phyloP scores from a whole-genome alignment of 2,888 invertebrate species.

The Polyommatus icarus region DNA sequence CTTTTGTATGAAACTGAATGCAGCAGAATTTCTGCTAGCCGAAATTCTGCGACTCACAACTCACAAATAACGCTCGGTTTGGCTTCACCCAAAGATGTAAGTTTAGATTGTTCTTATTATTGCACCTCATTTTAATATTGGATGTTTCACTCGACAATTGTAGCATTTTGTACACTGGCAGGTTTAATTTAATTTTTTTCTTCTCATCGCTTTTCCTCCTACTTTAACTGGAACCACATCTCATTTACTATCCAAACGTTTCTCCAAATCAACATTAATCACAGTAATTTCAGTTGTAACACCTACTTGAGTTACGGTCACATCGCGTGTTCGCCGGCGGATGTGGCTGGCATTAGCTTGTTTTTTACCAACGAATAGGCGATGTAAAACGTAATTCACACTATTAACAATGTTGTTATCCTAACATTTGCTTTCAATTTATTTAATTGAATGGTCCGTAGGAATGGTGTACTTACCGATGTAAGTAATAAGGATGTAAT shows the following conservation, averaged over 20 bases:
- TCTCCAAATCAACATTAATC: slow-evolving; percentile 9
- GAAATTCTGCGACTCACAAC: too few species aligned
- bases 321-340: slow-evolving; percentile 18
- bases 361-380: slow-evolving; percentile 1
- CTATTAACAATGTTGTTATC: slow-evolving; percentile 19
- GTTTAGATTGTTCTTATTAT: too few species aligned
- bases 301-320: slow-evolving; percentile 23
- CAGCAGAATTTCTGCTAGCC: too few species aligned
- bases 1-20: too few species aligned
- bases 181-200: too few species aligned
- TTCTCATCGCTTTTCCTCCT: too few species aligned
- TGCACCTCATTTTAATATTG: too few species aligned
- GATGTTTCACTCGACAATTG: too few species aligned
- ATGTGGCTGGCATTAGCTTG: slow-evolving; percentile 21
- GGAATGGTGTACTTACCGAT: neutral
- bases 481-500: neutral
- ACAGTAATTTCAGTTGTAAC: slow-evolving; percentile 22
- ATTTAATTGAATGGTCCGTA: slow-evolving; percentile 1
- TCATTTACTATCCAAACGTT: neutral
- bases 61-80: too few species aligned
- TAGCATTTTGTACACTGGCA: too few species aligned
- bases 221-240: neutral
- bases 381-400: slow-evolving; percentile 21
- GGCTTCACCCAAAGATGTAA: too few species aligned
- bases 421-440: slow-evolving; percentile 19